phyloP scores from a whole-genome alignment of 2,888 invertebrate species.

The Xiphydria camelus region DNA sequence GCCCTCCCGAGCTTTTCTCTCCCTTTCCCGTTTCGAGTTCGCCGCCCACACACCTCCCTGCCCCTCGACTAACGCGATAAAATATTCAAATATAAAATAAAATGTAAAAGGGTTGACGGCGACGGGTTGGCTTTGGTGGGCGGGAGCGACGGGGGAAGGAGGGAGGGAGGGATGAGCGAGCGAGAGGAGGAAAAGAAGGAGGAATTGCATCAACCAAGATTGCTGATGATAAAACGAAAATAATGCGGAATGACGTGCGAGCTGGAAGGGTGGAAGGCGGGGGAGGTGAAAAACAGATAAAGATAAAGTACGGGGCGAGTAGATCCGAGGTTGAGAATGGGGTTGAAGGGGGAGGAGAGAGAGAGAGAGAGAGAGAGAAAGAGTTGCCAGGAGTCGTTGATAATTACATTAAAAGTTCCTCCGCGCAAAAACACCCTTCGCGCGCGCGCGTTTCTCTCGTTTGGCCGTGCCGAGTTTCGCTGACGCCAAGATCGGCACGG shows the following conservation, averaged over 20 bases:
- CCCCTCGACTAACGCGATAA: constrained; percentile 44
- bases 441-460: too few species aligned
- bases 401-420: constrained; percentile 55
- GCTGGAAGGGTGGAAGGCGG: constrained; percentile 18
- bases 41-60: too few species aligned
- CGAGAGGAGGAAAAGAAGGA: neutral
- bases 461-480: too few species aligned
- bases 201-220: constrained; percentile 55
- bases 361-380: constrained; percentile 19
- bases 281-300: constrained; percentile 31
- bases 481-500: too few species aligned
- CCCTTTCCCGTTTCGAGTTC: constrained; percentile 14
- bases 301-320: constrained; percentile 39
- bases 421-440: constrained; percentile 46
- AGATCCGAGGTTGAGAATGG: neutral
- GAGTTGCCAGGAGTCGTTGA: constrained; percentile 50
- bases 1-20: constrained; percentile 2
- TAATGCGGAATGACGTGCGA: constrained; percentile 54
- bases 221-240: constrained; percentile 57
- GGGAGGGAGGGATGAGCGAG: constrained; percentile 12
- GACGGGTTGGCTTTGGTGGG: too few species aligned
- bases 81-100: constrained; percentile 54
- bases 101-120: constrained; percentile 27
- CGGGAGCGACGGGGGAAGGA: constrained; percentile 10
- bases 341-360: constrained; percentile 12